phyloP scores from a whole-genome alignment of 2,113 vertebrate species.

The Lichenostomus cassidix region DNA sequence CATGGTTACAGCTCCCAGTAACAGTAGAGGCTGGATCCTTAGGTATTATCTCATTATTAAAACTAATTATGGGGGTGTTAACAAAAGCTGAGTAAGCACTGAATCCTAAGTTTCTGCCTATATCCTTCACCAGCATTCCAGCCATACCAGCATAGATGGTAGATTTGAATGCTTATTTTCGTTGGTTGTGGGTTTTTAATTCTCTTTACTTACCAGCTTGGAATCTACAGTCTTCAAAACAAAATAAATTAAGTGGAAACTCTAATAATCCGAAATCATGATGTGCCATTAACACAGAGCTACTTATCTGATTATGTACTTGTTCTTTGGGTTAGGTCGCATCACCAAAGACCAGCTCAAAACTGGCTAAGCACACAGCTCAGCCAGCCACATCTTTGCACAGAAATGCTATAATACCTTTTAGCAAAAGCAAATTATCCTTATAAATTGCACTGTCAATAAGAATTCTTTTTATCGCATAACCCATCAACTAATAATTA shows the following conservation, averaged over 20 bases:
- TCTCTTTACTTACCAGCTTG: neutral
- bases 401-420: neutral
- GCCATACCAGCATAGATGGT: neutral
- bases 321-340: neutral
- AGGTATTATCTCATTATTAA: constrained; percentile 14
- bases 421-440: constrained; percentile 1
- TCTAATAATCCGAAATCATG: neutral
- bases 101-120: neutral
- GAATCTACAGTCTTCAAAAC: neutral
- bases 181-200: neutral
- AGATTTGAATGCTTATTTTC: neutral
- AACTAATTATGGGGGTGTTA: neutral
- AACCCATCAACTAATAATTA: neutral
- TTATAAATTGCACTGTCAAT: constrained; percentile 11
- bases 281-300: neutral
- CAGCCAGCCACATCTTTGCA: neutral
- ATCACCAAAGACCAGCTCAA: neutral
- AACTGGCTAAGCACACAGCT: neutral
- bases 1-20: neutral
- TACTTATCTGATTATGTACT: constrained; percentile 2
- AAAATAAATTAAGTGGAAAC: neutral
- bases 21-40: neutral
- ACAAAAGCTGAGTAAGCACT: neutral
- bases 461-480: neutral
- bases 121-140: constrained; percentile 13